Conservation (phyloP, 2,113 vertebrate species). For the Rhea americana region DNA sequence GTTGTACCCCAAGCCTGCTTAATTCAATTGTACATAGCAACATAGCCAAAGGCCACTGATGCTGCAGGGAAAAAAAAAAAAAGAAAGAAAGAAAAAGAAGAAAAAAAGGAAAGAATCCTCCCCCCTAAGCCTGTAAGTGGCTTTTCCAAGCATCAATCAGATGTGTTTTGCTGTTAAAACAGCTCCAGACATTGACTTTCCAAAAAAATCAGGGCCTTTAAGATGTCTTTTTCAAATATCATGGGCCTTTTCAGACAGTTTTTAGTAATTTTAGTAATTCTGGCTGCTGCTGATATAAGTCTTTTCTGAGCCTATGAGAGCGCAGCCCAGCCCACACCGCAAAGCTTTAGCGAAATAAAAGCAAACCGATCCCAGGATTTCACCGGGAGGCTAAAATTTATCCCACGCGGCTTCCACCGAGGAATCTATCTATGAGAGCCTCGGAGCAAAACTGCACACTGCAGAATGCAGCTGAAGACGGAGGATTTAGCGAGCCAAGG, state of each 20-base stretch:
- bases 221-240: not conserved
- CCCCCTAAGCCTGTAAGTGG: fast-evolving
- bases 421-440: not conserved
- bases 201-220: not conserved
- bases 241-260: not conserved
- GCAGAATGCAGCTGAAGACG: not conserved
- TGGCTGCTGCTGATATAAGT: not conserved
- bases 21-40: fast-evolving
- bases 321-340: not conserved
- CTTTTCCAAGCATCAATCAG: not conserved
- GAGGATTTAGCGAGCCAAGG: not conserved
- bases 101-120: too few species aligned
- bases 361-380: not conserved
- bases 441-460: fast-evolving
- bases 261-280: not conserved
- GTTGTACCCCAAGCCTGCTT: not conserved
- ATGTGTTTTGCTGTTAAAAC: not conserved
- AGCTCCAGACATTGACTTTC: not conserved
- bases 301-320: not conserved
- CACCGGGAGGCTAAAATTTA: not conserved
- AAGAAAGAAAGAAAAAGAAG: too few species aligned
- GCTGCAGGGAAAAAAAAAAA: fast-evolving
- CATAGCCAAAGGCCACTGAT: not conserved
- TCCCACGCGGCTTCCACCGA: fast-evolving
- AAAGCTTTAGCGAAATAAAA: not conserved